These are phyloP conservation scores for Hybos culiciformis DNA, from an alignment of 2,888 invertebrate species.

Conservation along the genomic window DNA sequence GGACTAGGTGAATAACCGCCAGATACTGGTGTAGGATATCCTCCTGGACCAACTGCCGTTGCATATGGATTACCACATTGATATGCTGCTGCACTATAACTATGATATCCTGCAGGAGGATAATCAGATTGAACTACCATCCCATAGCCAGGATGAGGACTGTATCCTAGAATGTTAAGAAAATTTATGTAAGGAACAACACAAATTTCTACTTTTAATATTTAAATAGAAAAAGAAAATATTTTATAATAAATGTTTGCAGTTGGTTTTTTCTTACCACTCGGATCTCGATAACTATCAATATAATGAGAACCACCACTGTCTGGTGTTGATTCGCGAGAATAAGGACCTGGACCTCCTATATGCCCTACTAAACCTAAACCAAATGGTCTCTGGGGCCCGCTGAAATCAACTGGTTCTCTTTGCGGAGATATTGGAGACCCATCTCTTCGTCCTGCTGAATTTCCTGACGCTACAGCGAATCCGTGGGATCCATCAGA, in stretches of 20 bases:
- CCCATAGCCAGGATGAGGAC: constrained; percentile 75
- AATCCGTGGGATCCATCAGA: constrained; percentile 39
- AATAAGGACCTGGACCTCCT: constrained; percentile 54
- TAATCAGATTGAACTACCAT: constrained; percentile 71
- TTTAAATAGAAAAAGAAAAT: too few species aligned
- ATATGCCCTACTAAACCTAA: constrained; percentile 42
- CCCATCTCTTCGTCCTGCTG: constrained; percentile 26
- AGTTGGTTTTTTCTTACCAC: constrained; percentile 42
- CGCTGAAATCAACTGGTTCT: constrained; percentile 59
- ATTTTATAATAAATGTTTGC: too few species aligned
- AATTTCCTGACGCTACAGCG: constrained; percentile 12
- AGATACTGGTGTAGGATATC: constrained; percentile 57
- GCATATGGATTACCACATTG: constrained; percentile 38
- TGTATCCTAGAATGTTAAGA: constrained; percentile 50
- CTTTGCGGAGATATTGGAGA: constrained; percentile 48
- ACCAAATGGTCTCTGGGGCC: constrained; percentile 48
- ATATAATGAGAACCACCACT: constrained; percentile 80
- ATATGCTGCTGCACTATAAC: constrained; percentile 52
- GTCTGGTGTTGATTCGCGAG: constrained; percentile 79
- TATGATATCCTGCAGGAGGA: constrained; percentile 57
- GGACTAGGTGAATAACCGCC: constrained; percentile 52
- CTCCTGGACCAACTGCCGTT: constrained; percentile 36
- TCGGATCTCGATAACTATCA: constrained; percentile 74
- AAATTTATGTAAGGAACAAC: not conserved
- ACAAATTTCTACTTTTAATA: too few species aligned